Base-by-base conservation (phyloP, 2,888 invertebrate genomes). In the Blastobasis adustella region DNA sequence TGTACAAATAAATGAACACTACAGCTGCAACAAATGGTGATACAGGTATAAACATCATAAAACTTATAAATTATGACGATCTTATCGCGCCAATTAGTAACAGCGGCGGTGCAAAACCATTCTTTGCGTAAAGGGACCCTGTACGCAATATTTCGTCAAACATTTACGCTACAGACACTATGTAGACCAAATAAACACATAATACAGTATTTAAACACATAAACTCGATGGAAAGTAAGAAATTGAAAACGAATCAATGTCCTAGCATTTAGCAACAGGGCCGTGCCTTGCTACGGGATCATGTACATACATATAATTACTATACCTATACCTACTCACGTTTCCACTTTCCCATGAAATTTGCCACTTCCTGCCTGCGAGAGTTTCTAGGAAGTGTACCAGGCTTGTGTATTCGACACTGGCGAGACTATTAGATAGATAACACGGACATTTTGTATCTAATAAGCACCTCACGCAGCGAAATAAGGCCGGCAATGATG, bases 221-320 rank as follows among this genome's bases (percentile, higher is more conserved):
- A 23, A 23, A 2, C 23, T 23, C 23, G 23, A 56, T 58, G 56
- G 60, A 61, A 65, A 63, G 53, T 55, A 58, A 54, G 59, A 60
- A 62, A 63, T 55, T 66, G 23, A 62, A 58, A 65, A 66, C 67
- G 60, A 79, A 83, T 84, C 85, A 78, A 85, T 84, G 80, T 67
- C 59, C 65, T 60, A 71, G 64, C 69, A 60, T 67, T 65, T 80
- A 78, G 82, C 76, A 80, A 82, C 79, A 82, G 83, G 83, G 82
- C 82, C 73, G 79, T 74, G 76, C 72, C 82, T 66, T 68, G 59
- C 58, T 67, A 67, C 60, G 56, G 58, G 47, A 45, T 47, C 50
- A 58, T 58, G 52, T 58, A 59, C 65, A 68, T 69, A 70, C 58
- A 58, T 69, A 64, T 63, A 62, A 23, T 47, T 62, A 65, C 56